Conservation (phyloP, 1,140 invertebrate genomes). For the Tetraneura akinire region DNA sequence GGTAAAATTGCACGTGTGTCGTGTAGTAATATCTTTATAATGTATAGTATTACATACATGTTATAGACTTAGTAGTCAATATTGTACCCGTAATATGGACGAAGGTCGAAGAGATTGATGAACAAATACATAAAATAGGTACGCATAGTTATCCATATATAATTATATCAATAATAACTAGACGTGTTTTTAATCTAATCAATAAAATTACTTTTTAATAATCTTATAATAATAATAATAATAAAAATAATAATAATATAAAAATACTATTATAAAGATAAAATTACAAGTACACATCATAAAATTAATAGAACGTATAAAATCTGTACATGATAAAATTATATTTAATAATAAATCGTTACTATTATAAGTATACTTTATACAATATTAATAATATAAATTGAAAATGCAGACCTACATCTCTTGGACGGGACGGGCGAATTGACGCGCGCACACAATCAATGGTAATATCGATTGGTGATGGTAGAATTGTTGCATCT, state of each 20-base stretch:
- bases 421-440: background rate
- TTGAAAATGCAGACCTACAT: background rate
- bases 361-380: constrained; percentile 13
- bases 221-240: background rate
- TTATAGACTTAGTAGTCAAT: no score
- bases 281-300: constrained; percentile 18
- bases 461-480: no score
- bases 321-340: constrained; percentile 20
- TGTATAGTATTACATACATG: no score
- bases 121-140: background rate
- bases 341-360: constrained; percentile 25
- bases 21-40: no score
- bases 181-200: constrained; percentile 31
- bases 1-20: no score
- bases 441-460: no score
- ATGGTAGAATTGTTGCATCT: no score
- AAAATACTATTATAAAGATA: constrained; percentile 12
- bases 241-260: no score
- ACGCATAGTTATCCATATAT: background rate
- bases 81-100: no score
- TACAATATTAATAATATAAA: background rate
- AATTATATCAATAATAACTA: no score
- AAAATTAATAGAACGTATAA: constrained; percentile 21
- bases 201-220: constrained; percentile 13
- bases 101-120: background rate